These are phyloP conservation scores for Pithys albifrons DNA, from an alignment of 2,113 vertebrate species.

Conservation along the genomic window DNA sequence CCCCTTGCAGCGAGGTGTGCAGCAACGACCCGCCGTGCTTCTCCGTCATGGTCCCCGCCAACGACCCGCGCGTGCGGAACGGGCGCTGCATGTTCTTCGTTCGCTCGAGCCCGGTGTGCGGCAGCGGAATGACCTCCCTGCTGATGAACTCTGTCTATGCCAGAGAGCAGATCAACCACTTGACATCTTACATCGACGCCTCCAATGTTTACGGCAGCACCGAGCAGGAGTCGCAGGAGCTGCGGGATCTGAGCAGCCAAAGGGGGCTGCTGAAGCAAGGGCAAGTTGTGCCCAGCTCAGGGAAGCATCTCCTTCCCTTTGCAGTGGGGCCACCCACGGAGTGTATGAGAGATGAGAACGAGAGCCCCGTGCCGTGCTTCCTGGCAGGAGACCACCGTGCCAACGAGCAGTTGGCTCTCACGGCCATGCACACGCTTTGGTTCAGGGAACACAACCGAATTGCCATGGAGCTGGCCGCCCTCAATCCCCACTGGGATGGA, in stretches of 20 bases:
- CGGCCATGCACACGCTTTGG: slow-evolving; percentile 76
- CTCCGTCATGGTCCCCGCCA: slow-evolving; percentile 66
- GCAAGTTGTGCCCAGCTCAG: slow-evolving; percentile 33
- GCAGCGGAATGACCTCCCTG: slow-evolving; percentile 77
- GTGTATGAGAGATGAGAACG: slow-evolving; percentile 74
- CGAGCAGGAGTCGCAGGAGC: slow-evolving; percentile 60
- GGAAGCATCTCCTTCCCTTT: slow-evolving; percentile 74
- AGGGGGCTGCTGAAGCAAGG: slow-evolving; percentile 65
- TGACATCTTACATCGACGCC: slow-evolving; percentile 74
- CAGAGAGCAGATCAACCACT: slow-evolving; percentile 77
- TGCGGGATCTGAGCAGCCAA: slow-evolving; percentile 59
- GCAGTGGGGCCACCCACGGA: slow-evolving; percentile 72
- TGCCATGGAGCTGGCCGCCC: neutral
- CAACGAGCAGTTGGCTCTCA: slow-evolving; percentile 76
- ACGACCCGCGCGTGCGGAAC: slow-evolving; percentile 66
- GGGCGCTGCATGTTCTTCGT: slow-evolving; percentile 78
- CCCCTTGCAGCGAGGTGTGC: slow-evolving; percentile 72
- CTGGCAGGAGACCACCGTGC: slow-evolving; percentile 74
- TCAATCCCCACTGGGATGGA: slow-evolving; percentile 77
- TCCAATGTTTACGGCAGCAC: slow-evolving; percentile 76
- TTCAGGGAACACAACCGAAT: slow-evolving; percentile 77
- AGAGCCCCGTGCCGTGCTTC: slow-evolving; percentile 74
- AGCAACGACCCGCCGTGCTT: slow-evolving; percentile 73
- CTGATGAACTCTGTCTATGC: slow-evolving; percentile 75
- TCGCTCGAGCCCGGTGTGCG: slow-evolving; percentile 72